phyloP scores from a whole-genome alignment of 2,888 invertebrate genomes.

The Crocallis elinguaria region DNA sequence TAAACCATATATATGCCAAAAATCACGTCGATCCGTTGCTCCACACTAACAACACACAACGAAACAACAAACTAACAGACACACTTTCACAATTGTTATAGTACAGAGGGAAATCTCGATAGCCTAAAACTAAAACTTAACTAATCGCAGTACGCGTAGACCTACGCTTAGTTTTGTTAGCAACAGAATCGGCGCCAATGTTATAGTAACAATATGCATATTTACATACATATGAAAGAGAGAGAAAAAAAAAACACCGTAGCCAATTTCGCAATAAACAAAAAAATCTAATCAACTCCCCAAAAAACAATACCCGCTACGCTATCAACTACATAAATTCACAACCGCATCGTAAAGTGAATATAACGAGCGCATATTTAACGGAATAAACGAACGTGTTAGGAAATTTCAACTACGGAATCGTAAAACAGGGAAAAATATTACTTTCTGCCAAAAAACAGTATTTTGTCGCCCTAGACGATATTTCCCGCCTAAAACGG shows the following conservation, averaged over 20 bases:
- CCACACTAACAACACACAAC: no score
- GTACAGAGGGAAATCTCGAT: no score
- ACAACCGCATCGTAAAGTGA: constrained; percentile 31
- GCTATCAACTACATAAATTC: constrained; percentile 8
- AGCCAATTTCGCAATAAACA: not conserved
- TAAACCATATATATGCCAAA: no score
- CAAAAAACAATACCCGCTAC: not conserved
- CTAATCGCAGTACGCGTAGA: no score
- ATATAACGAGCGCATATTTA: constrained; percentile 31
- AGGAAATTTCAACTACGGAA: constrained; percentile 10
- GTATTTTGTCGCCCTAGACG: not conserved
- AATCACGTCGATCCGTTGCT: no score
- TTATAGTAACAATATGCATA: no score
- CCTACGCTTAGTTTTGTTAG: no score
- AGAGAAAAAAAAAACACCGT: not conserved
- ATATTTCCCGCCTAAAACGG: constrained; percentile 1
- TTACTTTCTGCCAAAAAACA: not conserved
- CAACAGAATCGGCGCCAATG: no score
- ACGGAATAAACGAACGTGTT: constrained; percentile 20
- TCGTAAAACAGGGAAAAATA: constrained; percentile 7
- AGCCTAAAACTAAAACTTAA: no score
- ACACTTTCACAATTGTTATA: no score
- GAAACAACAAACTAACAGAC: no score
- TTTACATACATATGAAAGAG: no score
- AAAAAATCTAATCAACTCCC: not conserved